These are phyloP conservation scores for Anguilla megastoma DNA, from an alignment of 2,797 vertebrate genomes.

Conservation along the genomic window DNA sequence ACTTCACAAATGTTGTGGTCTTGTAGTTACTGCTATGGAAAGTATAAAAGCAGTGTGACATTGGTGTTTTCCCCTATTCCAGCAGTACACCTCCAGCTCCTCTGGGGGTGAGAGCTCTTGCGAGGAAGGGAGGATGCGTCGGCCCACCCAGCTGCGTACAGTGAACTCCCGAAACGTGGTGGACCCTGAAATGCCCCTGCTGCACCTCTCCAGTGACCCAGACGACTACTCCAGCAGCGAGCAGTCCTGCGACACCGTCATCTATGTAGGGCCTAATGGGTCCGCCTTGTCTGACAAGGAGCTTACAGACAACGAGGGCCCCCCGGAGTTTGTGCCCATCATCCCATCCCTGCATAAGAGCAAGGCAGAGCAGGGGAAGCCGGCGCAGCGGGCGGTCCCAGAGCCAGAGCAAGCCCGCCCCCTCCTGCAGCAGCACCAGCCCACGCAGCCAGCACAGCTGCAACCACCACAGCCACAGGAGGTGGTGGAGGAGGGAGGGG, in stretches of 20 bases:
- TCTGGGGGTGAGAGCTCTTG: slow-evolving; percentile 98
- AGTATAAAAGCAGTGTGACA: slow-evolving; percentile 2
- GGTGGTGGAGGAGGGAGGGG: slow-evolving; percentile 70
- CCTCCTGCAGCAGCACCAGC: slow-evolving; percentile 50
- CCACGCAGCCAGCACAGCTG: slow-evolving; percentile 62
- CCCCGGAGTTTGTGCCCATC: slow-evolving; percentile 96
- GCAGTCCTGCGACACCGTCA: slow-evolving; percentile 97
- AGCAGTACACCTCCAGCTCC: slow-evolving; percentile 96
- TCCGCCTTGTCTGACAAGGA: slow-evolving; percentile 93
- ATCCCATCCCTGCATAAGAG: slow-evolving; percentile 88
- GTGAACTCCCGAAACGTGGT: slow-evolving; percentile 83
- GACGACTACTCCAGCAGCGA: slow-evolving; percentile 98
- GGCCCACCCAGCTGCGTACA: slow-evolving; percentile 93
- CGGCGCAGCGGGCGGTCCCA: not conserved
- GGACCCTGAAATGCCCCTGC: slow-evolving; percentile 83
- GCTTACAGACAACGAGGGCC: slow-evolving; percentile 95
- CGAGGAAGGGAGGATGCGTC: slow-evolving; percentile 94
- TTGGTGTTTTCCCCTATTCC: slow-evolving; percentile 32
- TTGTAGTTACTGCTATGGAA: not conserved
- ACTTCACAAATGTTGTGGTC: not conserved
- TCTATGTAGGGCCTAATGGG: slow-evolving; percentile 94
- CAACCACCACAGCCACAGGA: slow-evolving; percentile 62
- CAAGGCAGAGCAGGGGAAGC: slow-evolving; percentile 61
- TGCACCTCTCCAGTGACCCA: slow-evolving; percentile 88
- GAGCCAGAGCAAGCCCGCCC: slow-evolving; percentile 44